phyloP scores from a whole-genome alignment of 2,113 vertebrate species.

The Carettochelys insculpta region DNA sequence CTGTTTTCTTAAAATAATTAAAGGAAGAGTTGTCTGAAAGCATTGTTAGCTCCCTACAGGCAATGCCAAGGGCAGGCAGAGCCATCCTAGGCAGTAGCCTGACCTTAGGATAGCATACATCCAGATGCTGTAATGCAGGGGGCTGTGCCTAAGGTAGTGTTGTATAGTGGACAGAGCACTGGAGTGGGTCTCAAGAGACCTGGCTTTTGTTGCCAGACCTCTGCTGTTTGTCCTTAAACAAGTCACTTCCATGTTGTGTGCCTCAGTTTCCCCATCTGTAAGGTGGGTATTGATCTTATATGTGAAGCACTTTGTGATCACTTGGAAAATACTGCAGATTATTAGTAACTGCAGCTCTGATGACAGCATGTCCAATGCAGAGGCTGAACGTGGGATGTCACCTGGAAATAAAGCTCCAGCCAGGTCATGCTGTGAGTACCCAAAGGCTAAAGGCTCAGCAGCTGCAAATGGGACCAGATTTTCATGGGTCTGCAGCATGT shows the following conservation, averaged over 20 bases:
- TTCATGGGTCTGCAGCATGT: not conserved
- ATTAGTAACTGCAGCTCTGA: not conserved
- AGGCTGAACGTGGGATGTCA: not conserved
- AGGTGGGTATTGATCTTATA: not conserved
- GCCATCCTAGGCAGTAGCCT: not conserved
- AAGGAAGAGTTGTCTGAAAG: not conserved
- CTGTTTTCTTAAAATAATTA: not conserved
- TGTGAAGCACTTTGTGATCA: not conserved
- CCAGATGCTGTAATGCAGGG: not conserved
- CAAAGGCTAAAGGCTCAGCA: not conserved
- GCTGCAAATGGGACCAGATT: not conserved
- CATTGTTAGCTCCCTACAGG: not conserved
- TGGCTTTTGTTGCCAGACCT: not conserved
- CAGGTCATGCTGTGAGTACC: rapidly evolving
- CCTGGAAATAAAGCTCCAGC: not conserved
- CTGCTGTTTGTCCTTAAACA: rapidly evolving
- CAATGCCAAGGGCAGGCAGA: not conserved
- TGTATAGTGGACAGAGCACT: not conserved
- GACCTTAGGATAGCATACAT: not conserved
- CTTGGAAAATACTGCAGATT: rapidly evolving
- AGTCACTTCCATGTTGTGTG: rapidly evolving
- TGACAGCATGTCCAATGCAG: not conserved
- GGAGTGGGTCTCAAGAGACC: not conserved
- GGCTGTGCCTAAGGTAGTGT: not conserved
- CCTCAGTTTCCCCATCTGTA: not conserved